Percentiles rank a stretch among this genome's conserved stretches.
phyloP scores from a whole-genome alignment of 2,888 invertebrate species.

The Stomorhina lunata region DNA sequence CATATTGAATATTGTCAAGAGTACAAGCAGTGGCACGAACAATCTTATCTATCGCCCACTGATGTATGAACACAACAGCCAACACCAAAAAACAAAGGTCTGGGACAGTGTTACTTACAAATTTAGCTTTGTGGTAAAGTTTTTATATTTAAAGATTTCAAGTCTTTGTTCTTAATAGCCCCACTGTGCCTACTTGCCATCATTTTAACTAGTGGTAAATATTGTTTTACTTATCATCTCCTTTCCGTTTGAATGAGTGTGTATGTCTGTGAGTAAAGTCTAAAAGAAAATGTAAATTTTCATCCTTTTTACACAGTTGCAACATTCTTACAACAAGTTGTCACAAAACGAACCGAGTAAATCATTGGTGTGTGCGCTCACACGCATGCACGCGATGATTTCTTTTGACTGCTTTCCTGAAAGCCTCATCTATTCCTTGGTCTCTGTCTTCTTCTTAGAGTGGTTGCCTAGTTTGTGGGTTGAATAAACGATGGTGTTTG shows the following conservation, averaged over 20 bases:
- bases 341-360: slow-evolving; percentile 56
- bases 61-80: slow-evolving; percentile 62
- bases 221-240: slow-evolving; percentile 28
- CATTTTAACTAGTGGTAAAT: slow-evolving; percentile 42
- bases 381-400: slow-evolving; percentile 61
- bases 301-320: neutral
- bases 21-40: slow-evolving; percentile 51
- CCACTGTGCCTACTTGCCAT: slow-evolving; percentile 1
- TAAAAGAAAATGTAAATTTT: slow-evolving; percentile 27
- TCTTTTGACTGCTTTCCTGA: slow-evolving; percentile 21
- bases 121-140: too few relatives aligned
- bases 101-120: too few relatives aligned
- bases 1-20: slow-evolving; percentile 37
- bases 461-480: slow-evolving; percentile 9
- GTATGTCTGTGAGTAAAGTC: neutral
- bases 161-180: too few relatives aligned
- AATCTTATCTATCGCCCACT: slow-evolving; percentile 66
- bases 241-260: neutral
- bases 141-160: too few relatives aligned
- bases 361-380: slow-evolving; percentile 62
- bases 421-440: neutral
- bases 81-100: slow-evolving; percentile 40
- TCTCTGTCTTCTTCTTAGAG: slow-evolving; percentile 1
- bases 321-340: slow-evolving; percentile 45
- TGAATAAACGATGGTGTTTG: too few relatives aligned